A percentile compares a stretch with the other conserved stretches of the same genome.
These are phyloP conservation scores for Podarcis muralis DNA, from an alignment of 2,113 vertebrate species.

Conservation along the genomic window DNA sequence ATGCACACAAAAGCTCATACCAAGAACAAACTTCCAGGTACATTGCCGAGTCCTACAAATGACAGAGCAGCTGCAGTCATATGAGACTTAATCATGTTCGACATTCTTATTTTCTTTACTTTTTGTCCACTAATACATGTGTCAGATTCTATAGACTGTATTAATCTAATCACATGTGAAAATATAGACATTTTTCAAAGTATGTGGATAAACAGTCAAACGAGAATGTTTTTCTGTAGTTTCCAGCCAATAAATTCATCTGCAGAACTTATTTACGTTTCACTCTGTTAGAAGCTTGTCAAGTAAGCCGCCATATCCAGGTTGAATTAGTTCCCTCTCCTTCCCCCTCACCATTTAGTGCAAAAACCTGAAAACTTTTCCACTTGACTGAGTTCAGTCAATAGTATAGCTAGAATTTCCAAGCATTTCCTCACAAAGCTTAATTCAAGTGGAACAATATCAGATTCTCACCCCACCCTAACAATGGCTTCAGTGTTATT, in stretches of 20 bases:
- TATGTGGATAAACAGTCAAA: background rate
- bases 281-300: conserved; percentile 44
- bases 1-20: no score
- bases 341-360: conserved; percentile 50
- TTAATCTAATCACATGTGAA: background rate
- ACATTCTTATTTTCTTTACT: conserved; percentile 3
- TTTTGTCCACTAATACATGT: background rate
- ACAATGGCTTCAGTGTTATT: conserved; percentile 67
- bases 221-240: background rate
- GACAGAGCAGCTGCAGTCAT: background rate
- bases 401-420: conserved; percentile 35
- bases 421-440: conserved; percentile 44
- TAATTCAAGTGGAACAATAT: conserved; percentile 67
- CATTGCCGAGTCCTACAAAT: no score
- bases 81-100: background rate
- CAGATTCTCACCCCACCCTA: conserved; percentile 38
- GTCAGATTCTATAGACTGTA: background rate
- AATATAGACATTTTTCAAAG: conserved; percentile 1
- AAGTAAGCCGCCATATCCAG: conserved; percentile 58
- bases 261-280: conserved; percentile 61
- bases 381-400: conserved; percentile 61
- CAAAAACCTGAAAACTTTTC: conserved; percentile 68
- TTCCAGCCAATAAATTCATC: conserved; percentile 37
- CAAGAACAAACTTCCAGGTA: no score
- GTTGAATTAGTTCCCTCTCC: conserved; percentile 62